A percentile compares a stretch with the other conserved stretches of the same genome.
Conservation (phyloP, 2,888 invertebrate genomes). For the Phengaris alcon region DNA sequence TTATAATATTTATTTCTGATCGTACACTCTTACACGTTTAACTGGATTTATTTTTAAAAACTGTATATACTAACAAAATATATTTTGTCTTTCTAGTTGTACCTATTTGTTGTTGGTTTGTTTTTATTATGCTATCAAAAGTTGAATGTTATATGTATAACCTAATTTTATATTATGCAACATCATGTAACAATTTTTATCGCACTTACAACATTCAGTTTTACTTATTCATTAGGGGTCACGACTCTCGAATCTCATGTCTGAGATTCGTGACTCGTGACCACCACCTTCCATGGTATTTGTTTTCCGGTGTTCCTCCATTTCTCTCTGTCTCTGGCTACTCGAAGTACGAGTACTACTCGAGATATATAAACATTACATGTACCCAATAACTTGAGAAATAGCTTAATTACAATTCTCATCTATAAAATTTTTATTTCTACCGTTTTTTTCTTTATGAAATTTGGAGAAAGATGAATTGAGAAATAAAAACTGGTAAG, state of each 20-base stretch:
- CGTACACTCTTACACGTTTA: neutral
- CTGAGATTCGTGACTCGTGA: no score
- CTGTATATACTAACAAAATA: neutral
- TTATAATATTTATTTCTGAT: neutral
- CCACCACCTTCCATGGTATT: no score
- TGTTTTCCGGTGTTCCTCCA: no score
- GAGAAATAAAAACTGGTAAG: no score
- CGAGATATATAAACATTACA: neutral
- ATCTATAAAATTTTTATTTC: neutral
- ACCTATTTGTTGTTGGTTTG: neutral
- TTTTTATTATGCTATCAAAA: neutral
- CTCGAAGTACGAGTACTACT: no score
- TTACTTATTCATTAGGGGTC: no score
- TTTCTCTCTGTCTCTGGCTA: no score
- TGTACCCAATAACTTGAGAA: neutral
- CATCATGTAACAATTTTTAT: neutral
- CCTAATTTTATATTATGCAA: slow-evolving; percentile 10
- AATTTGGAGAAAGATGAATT: no score
- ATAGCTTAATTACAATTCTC: neutral
- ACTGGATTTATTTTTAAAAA: neutral
- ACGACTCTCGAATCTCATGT: no score
- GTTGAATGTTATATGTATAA: slow-evolving; percentile 1
- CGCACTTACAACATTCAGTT: neutral
- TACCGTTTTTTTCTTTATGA: no score
- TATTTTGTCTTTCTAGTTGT: neutral